Evolutionary conservation across 2,797 vertebrate genomes (phyloP), one percentile per base, ranked within the genome.

Genomic region (Leucoraja ocellata): DNA sequence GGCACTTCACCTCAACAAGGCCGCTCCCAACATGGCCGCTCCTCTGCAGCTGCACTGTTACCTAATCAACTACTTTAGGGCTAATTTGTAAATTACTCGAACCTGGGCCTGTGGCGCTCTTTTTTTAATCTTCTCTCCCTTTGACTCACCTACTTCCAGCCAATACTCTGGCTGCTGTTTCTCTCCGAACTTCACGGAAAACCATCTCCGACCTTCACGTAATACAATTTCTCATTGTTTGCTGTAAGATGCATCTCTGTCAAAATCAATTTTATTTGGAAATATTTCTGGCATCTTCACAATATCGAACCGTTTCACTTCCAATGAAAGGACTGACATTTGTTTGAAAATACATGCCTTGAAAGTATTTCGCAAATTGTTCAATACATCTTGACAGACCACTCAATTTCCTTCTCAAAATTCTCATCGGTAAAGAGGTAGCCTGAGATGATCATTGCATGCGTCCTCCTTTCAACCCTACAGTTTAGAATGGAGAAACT

Each of bases 331-430:
- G 54, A n/a, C 58, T 65, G 25, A 86, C 83, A 86, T 86, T 63
- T 65, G 83, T 86, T 86, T 86, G 83, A 86, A 65, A 86, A 63
- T 28, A n/a, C 4, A 86, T 86, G 83, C 65, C 83, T 86, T 86
- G 58, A 86, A 86, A 32, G 4, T 16, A 86, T 28, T 83, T 61
- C 54, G 54, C 81, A 83, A 83, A 13, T 8, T 58, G 28, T 63
- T 5, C 28, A 63, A 86, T 65, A 86, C 14, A 63, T 63, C 28
- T 86, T 7, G 83, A 86, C 83, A 86, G 1, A 16, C 83, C 39
- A 10, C n/a, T 86, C 79, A 23, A 23, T 21, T 81, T 86, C 83
- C 83, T 63, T 58, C 83, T 86, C 28, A 63, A 86, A 86, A 63
- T n/a, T 63, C 58, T 86, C 28, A 32, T 86, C 58, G 13, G 28